Conservation (phyloP, 2,113 vertebrate genomes). For the Redunca redunca region DNA sequence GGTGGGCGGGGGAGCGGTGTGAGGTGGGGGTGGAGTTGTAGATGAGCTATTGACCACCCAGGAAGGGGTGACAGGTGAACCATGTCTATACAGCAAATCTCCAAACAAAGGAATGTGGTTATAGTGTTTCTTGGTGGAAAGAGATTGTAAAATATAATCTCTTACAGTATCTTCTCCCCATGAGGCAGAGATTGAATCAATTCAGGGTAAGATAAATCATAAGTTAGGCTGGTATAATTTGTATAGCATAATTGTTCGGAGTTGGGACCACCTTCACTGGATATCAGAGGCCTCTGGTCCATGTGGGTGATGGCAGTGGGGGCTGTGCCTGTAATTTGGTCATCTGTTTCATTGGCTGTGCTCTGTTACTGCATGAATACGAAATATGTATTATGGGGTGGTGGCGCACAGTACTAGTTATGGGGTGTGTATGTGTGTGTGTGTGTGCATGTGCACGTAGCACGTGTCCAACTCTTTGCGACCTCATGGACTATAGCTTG, state of each 20-base stretch:
- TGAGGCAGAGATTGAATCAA: not conserved
- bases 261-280: not conserved
- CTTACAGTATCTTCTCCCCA: not conserved
- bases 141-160: not conserved
- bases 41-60: not conserved
- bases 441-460: rapidly evolving
- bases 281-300: not conserved
- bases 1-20: not conserved
- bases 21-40: not conserved
- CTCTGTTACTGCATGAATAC: not conserved
- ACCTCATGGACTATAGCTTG: not conserved
- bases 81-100: not conserved
- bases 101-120: not conserved
- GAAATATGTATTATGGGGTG: not conserved
- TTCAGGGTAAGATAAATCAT: not conserved
- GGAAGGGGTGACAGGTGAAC: not conserved
- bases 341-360: not conserved
- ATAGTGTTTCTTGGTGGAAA: conserved; percentile 4
- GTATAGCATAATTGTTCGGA: not conserved
- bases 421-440: not conserved
- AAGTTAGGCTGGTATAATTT: not conserved
- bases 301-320: not conserved
- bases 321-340: not conserved
- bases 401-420: not conserved
- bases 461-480: not conserved